phyloP scores from a whole-genome alignment of 2,797 vertebrate species.

The Manis pentadactyla region DNA sequence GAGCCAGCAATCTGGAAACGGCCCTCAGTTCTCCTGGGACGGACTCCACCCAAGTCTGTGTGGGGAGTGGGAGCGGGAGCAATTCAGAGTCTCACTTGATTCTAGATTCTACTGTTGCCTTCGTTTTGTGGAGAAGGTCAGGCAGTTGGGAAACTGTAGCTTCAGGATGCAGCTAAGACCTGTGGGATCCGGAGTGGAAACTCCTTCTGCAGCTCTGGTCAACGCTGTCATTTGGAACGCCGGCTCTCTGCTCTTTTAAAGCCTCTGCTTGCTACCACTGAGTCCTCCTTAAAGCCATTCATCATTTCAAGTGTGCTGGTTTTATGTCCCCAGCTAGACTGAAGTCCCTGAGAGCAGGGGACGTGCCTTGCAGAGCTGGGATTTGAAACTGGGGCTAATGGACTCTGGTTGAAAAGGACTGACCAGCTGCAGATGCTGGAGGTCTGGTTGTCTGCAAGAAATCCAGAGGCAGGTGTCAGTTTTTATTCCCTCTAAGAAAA shows the following conservation, averaged over 20 bases:
- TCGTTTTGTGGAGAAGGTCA: not conserved
- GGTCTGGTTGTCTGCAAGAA: not conserved
- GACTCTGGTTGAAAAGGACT: not conserved
- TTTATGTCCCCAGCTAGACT: not conserved
- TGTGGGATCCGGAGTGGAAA: not conserved
- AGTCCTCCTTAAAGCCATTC: not conserved
- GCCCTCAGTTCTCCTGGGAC: not conserved
- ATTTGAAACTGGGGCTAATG: not conserved
- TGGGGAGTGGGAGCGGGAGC: not conserved
- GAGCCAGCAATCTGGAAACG: not conserved
- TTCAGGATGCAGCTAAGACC: not conserved
- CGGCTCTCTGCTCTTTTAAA: not conserved
- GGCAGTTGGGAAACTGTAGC: not conserved
- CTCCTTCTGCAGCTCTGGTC: not conserved
- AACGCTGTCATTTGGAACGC: not conserved
- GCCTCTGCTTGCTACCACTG: not conserved
- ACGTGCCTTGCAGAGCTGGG: not conserved
- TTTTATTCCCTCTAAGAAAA: constrained; percentile 7
- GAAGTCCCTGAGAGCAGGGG: too few species aligned
- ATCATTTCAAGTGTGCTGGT: not conserved
- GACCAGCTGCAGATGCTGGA: not conserved
- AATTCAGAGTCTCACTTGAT: not conserved
- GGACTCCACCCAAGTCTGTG: too few species aligned
- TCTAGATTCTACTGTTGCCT: not conserved
- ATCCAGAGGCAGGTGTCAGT: not conserved